A percentile compares a stretch with the other conserved stretches of the same genome.
phyloP scores from a whole-genome alignment of 2,888 invertebrate species.

The Homarus gammarus region DNA sequence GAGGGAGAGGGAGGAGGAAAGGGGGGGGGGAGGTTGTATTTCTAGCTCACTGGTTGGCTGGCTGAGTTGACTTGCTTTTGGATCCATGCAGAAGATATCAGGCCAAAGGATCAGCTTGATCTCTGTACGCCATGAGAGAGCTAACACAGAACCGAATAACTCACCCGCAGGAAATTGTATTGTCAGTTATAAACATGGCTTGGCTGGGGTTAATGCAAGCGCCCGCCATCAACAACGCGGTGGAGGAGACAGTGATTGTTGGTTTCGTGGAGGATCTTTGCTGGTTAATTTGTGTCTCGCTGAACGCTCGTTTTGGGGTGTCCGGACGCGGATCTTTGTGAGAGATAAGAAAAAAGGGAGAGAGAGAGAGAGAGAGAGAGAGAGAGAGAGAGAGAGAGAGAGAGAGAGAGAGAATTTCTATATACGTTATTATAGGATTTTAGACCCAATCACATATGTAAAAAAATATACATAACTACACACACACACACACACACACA shows the following conservation, averaged over 20 bases:
- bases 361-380: not conserved
- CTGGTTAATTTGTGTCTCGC: not conserved
- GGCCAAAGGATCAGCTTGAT: not conserved
- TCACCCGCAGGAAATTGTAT: conserved; percentile 31
- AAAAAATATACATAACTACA: too few relatives aligned
- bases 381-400: too few relatives aligned
- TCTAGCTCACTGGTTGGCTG: too few relatives aligned
- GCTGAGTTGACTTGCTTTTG: not conserved
- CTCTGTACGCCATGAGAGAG: not conserved
- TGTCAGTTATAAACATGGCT: conserved; percentile 28
- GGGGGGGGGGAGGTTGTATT: too few relatives aligned
- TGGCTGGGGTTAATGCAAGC: not conserved
- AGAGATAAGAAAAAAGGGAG: not conserved
- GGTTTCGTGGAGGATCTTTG: not conserved
- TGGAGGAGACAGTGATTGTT: not conserved
- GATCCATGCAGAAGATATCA: not conserved
- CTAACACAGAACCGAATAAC: not conserved
- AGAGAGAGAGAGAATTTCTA: too few relatives aligned
- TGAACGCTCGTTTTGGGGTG: not conserved
- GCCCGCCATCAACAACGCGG: conserved; percentile 8
- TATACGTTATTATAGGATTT: too few relatives aligned
- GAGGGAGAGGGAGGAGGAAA: too few relatives aligned
- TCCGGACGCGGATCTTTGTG: not conserved
- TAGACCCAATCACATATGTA: too few relatives aligned
- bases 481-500: too few relatives aligned